These are phyloP conservation scores for Ephydatia muelleri DNA, from an alignment of 37 sponge, comb jelly and placozoan species.

Conservation along the genomic window DNA sequence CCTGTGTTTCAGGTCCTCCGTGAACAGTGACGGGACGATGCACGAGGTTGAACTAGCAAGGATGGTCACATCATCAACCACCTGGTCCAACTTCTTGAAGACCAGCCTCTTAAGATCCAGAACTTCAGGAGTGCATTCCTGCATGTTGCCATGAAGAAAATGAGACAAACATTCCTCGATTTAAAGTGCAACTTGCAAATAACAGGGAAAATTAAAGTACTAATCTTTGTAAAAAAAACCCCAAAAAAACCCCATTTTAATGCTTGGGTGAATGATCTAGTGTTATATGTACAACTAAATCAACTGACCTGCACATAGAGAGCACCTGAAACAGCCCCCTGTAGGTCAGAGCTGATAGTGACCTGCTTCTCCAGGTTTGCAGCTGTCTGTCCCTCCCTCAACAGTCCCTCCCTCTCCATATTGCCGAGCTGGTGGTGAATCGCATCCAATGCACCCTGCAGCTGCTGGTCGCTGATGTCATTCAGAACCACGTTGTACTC, in stretches of 20 bases:
- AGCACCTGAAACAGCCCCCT: constrained; percentile 68
- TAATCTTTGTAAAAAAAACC: too few relatives aligned
- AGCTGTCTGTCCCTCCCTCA: constrained; percentile 59
- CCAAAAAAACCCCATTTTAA: too few relatives aligned
- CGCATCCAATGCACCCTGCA: constrained; percentile 56
- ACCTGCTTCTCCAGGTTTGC: constrained; percentile 42
- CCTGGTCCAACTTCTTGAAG: constrained; percentile 72
- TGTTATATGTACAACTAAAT: too few relatives aligned
- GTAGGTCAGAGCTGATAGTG: constrained; percentile 33
- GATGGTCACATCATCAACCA: constrained; percentile 64
- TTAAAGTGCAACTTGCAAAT: neutral
- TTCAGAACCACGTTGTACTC: constrained; percentile 74
- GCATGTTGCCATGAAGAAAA: neutral
- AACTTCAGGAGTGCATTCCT: constrained; percentile 95
- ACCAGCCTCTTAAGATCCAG: constrained; percentile 84
- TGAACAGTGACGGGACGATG: constrained; percentile 83
- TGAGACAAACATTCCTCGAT: neutral
- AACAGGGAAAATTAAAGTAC: too few relatives aligned
- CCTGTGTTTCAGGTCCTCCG: constrained; percentile 74
- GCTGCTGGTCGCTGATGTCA: constrained; percentile 70
- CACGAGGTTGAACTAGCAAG: constrained; percentile 93
- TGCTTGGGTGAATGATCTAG: too few relatives aligned
- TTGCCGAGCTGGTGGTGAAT: constrained; percentile 53
- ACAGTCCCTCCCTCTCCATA: constrained; percentile 63
- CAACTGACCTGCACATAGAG: constrained; percentile 74